Percentiles rank a stretch among this genome's conserved stretches.
Conservation (phyloP, 2,797 vertebrate species). For the Neosalanx taihuensis region DNA sequence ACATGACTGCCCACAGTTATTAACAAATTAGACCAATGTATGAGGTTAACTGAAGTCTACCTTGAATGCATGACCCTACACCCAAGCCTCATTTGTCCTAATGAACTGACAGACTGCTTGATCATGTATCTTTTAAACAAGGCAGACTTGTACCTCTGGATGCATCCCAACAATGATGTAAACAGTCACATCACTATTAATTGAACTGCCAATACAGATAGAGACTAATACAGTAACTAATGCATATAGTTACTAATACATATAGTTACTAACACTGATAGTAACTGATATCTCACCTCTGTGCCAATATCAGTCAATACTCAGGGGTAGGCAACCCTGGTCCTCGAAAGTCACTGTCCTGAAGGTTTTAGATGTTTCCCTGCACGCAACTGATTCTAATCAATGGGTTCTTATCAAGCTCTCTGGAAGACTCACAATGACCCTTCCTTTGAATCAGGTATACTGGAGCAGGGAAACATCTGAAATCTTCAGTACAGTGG, state of each 20-base stretch:
- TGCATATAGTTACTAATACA: no score
- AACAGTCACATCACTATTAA: conserved; percentile 27
- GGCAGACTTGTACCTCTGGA: conserved; percentile 29
- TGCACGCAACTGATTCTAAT: no score
- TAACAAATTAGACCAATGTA: conserved; percentile 24
- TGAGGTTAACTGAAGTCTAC: conserved; percentile 6
- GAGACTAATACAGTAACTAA: background rate
- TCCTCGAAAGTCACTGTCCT: no score
- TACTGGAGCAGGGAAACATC: no score
- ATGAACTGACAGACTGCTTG: conserved; percentile 49
- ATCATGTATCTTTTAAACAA: conserved; percentile 45
- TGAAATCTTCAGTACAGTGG: no score
- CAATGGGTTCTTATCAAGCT: no score
- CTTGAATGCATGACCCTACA: conserved; percentile 4
- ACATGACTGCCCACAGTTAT: conserved; percentile 13
- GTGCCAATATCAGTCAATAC: background rate
- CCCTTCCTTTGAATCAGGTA: no score
- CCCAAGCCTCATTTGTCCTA: conserved; percentile 36
- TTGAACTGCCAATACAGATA: background rate
- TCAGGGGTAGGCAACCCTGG: no score
- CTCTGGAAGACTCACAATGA: no score
- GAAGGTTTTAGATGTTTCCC: no score
- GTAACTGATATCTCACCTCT: no score
- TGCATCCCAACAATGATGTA: conserved; percentile 32
- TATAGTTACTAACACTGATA: no score